Evolutionary conservation across 2,113 vertebrate genomes (phyloP).

Genomic region (Otocyon megalotis): DNA sequence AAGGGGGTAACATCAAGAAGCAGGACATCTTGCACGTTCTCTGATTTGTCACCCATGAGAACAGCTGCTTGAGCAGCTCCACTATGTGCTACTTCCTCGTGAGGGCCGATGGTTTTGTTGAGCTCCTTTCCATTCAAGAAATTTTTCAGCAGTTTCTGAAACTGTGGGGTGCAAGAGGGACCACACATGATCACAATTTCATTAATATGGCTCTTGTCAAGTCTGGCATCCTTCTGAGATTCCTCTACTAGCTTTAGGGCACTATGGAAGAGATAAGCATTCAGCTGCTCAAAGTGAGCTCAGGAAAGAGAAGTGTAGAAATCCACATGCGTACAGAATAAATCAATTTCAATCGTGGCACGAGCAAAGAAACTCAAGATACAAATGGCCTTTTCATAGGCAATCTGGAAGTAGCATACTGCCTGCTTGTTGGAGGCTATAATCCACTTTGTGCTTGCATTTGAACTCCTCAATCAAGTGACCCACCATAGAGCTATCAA

Average conservation of each 20-base stretch:
- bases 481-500: constrained; percentile 85
- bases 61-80: constrained; percentile 82
- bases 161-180: constrained; percentile 84
- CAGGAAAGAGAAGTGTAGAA: constrained; percentile 93
- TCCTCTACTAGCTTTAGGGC: constrained; percentile 86
- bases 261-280: constrained; percentile 84
- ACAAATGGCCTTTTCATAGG: constrained; percentile 83
- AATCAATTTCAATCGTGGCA: constrained; percentile 88
- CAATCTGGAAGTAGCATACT: constrained; percentile 75
- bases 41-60: constrained; percentile 73
- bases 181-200: constrained; percentile 84
- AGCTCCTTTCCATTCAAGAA: constrained; percentile 86
- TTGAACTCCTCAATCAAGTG: constrained; percentile 86
- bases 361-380: constrained; percentile 86
- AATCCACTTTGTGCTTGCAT: constrained; percentile 82
- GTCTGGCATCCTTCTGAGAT: constrained; percentile 84
- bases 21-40: constrained; percentile 82
- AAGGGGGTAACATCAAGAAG: constrained; percentile 82
- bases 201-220: constrained; percentile 86
- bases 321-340: constrained; percentile 90
- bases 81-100: constrained; percentile 81
- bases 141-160: constrained; percentile 86
- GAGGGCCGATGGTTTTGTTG: constrained; percentile 85
- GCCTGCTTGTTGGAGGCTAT: constrained; percentile 82
- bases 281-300: constrained; percentile 92